Percentiles rank a stretch among this genome's conserved stretches.
phyloP scores from a whole-genome alignment of 2,888 invertebrate species.

The Syritta pipiens region DNA sequence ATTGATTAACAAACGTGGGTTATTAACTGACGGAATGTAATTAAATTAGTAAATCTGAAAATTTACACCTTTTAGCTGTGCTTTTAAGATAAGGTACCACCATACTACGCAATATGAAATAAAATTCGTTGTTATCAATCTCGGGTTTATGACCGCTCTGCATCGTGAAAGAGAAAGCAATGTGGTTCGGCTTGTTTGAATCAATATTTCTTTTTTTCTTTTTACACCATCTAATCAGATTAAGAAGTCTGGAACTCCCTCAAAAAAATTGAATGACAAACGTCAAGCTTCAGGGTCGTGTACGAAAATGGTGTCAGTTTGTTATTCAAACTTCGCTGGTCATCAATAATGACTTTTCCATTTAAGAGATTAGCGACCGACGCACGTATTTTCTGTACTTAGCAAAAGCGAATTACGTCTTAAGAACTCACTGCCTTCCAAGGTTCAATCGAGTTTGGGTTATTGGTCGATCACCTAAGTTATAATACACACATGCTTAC shows the following conservation, averaged over 20 bases:
- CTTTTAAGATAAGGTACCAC: constrained; percentile 2
- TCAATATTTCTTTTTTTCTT: not conserved
- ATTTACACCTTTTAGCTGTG: constrained; percentile 23
- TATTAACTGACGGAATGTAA: constrained; percentile 8
- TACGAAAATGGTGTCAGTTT: not conserved
- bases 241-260: not conserved
- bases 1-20: not conserved
- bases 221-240: not conserved
- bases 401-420: too few relatives aligned
- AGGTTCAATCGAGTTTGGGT: too few relatives aligned
- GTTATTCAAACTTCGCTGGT: not conserved
- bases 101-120: constrained; percentile 1
- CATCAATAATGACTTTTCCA: not conserved
- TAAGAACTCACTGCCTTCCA: too few relatives aligned
- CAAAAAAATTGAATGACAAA: not conserved
- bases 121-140: constrained; percentile 25
- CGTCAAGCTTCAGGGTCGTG: not conserved
- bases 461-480: too few relatives aligned
- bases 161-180: constrained; percentile 29
- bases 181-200: not conserved
- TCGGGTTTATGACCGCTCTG: not conserved
- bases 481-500: too few relatives aligned
- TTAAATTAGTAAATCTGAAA: constrained; percentile 26
- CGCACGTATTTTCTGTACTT: not conserved
- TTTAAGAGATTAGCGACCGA: not conserved